Base-by-base conservation (phyloP, 2,888 invertebrate species). In the Prosopocoilus inquinatus region DNA sequence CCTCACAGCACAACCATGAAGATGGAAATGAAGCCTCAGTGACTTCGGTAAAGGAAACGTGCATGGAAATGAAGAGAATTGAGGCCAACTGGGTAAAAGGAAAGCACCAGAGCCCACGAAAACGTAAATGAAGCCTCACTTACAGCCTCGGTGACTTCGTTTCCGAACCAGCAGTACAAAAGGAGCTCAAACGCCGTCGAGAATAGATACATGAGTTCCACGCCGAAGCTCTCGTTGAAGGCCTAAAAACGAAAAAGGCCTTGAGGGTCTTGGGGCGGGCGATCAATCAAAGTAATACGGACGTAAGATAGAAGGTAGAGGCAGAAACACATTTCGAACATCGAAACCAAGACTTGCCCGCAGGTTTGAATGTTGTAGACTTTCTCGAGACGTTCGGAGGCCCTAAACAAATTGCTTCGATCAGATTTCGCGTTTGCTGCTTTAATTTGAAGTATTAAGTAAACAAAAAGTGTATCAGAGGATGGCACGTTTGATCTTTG, bases 301-400 rank as follows among this genome's bases (percentile, higher is more conserved):
- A 67, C 67, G 11, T 58, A 58, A 34, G 67, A 64, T 15, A 70
- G 55, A 9, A 69, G 56, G 53, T 62, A 70, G 9, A 70, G 49
- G 38, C 68, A 69, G 35, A 67, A 67, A 51, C 70, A 70, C 52
- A 70, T 63, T 43, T 67, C 61, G 54, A 68, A 67, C 45, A 69
- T 54, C 2, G 70, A 69, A 39, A 64, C 61, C 54, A 70, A 55
- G 9, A 67, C 67, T 60, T 70, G 70, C 2, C 60, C 60, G 4
- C 62, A 61, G 3, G 67, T 67, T 49, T 67, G 62, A 15, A 64
- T 58, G 3, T 66, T 63, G 53, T 64, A 70, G n/a, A 70, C 59
- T 8, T 61, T 46, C 55, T 70, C 70, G 49, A 68, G 51, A 45
- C 56, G 61, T 41, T 59, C 48, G n/a, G 67, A 64, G 13, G 64